Conservation (phyloP, 2,888 invertebrate species). For the Hirtodrosophila duncani region DNA sequence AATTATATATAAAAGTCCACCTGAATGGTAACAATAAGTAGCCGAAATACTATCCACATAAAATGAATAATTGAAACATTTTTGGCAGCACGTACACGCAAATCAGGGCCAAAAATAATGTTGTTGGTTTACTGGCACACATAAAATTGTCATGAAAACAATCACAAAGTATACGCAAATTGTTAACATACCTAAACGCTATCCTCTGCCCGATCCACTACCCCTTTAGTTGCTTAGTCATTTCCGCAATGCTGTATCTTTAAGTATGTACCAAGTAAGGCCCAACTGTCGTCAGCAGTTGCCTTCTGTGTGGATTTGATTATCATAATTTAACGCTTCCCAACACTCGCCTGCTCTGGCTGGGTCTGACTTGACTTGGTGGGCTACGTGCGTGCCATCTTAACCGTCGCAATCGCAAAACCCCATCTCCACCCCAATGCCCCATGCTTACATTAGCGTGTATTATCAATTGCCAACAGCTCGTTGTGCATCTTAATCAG, state of each 20-base stretch:
- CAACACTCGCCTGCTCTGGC: conserved; percentile 22
- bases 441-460: background rate
- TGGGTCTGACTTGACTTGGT: conserved; percentile 11
- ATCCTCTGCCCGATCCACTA: no score
- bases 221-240: no score
- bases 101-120: conserved; percentile 22
- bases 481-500: conserved; percentile 44
- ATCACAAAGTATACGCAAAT: no score
- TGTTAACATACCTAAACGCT: no score
- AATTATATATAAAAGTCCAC: conserved; percentile 20
- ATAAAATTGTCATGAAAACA: conserved; percentile 4
- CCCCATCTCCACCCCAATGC: background rate
- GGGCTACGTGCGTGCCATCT: conserved; percentile 27
- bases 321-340: conserved; percentile 50
- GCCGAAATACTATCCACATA: conserved; percentile 15
- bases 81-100: conserved; percentile 16
- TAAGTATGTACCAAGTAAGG: no score
- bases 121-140: conserved; percentile 9
- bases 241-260: no score
- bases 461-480: conserved; percentile 30
- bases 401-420: conserved; percentile 18
- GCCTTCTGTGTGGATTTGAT: conserved; percentile 34
- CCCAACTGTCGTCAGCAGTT: conserved; percentile 38
- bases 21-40: background rate
- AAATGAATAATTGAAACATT: conserved; percentile 1